Base-by-base conservation (phyloP, 2,888 invertebrate species). In the Rhabditophanes sp. region DNA sequence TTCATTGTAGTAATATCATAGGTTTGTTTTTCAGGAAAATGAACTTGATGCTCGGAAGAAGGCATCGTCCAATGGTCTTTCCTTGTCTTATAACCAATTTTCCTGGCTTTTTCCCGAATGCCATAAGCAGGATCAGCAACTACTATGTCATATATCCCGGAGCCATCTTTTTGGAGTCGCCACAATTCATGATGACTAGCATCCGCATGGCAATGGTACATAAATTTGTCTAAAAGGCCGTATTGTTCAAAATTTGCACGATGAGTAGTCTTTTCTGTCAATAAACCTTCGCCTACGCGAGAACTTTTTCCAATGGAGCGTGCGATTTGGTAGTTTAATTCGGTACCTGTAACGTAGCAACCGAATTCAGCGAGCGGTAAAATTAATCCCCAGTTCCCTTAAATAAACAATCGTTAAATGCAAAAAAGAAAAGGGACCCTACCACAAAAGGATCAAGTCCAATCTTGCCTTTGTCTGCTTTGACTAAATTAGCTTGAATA, bases 121-220 rank as follows among this genome's bases (percentile, higher is more conserved):
- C 96, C 96, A 70, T 96, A 96, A 0, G 96, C 96, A 64, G 63
- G 96, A 69, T 96, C 96, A 19, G 90, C 87, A 37, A 96, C 76
- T 41, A 96, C 84, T 20, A 82, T 79, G 70, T 96, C 88, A 58
- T 93, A 78, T 54, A 73, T 68, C 19, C 80, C 61, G 3, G 41
- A 39, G 1, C 71, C 68, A 17, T 16, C 29, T 1, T 43, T 35
- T 1, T 74, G 68, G 41, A 73, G 74, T 81, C 84, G 85, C 55
- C 84, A 65, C 11, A 64, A 30, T 3, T 35, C 68, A 0, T 78
- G 76, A 50, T 76, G 73, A 0, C 90, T 80, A 63, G 87, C 81
- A 70, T 96, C 96, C 27, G 84, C 82, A 2, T 90, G 79, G 2
- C 90, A 61, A 1, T 83, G 80, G 65, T 88, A 88, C 28, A 90